Evolutionary conservation across 2,113 vertebrate species (phyloP).

Genomic region (Amblyornis subalaris): DNA sequence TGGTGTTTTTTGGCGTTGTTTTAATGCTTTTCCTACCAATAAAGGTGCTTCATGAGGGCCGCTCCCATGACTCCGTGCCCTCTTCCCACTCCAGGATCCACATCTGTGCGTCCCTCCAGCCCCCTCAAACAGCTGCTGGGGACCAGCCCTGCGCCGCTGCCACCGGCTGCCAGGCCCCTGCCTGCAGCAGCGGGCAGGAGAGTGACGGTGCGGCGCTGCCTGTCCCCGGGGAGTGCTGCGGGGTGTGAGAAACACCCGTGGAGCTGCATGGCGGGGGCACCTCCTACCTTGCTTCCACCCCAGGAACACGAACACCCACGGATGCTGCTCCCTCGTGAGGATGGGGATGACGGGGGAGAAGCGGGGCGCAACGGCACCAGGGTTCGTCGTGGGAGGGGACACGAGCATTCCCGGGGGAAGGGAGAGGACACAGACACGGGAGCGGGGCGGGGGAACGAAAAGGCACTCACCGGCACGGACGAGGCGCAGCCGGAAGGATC

Average conservation of each 20-base stretch:
- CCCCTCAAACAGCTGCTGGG: background rate
- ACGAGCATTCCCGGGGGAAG: background rate
- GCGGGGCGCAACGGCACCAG: background rate
- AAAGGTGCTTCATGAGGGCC: background rate
- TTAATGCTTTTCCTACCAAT: background rate
- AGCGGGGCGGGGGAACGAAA: background rate
- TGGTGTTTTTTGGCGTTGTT: background rate
- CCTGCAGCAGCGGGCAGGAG: background rate
- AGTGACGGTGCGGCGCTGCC: background rate
- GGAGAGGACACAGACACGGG: background rate
- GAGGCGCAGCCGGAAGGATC: background rate
- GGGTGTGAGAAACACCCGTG: background rate
- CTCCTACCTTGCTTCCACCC: background rate
- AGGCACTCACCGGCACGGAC: background rate
- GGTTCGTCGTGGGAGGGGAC: background rate
- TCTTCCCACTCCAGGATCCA: background rate
- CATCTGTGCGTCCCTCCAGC: background rate
- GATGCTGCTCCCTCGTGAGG: background rate
- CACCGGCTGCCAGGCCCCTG: background rate
- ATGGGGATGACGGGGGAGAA: background rate
- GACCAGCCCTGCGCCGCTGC: background rate
- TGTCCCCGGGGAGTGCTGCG: background rate
- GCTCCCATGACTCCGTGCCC: background rate
- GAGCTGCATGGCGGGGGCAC: background rate
- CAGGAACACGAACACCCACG: background rate